Conservation (phyloP, 2,113 vertebrate genomes). For the Bostrychus sinensis region DNA sequence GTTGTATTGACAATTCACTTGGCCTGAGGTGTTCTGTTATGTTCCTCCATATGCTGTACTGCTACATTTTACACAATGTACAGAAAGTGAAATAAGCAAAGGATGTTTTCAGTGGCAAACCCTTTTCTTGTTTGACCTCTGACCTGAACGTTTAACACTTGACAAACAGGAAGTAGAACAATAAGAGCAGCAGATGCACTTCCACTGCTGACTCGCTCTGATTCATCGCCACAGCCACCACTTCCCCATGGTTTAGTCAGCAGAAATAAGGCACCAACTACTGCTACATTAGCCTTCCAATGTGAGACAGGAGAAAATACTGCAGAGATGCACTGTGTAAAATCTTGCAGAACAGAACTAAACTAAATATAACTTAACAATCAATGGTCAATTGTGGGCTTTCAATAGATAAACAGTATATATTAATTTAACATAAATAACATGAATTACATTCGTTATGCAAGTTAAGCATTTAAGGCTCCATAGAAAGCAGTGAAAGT, state of each 20-base stretch:
- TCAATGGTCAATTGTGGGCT: too few species aligned
- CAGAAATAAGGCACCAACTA: conserved; percentile 15
- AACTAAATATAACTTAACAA: too few species aligned
- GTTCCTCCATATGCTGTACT: too few species aligned
- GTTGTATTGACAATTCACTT: too few species aligned
- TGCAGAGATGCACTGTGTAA: neutral
- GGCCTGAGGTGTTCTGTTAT: too few species aligned
- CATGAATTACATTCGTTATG: too few species aligned
- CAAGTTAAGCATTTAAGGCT: too few species aligned
- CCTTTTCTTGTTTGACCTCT: conserved; percentile 15
- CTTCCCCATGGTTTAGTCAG: conserved; percentile 46
- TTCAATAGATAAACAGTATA: too few species aligned
- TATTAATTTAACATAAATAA: too few species aligned
- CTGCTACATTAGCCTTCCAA: neutral
- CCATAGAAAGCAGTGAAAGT: neutral
- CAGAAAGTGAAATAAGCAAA: neutral
- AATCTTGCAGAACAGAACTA: too few species aligned
- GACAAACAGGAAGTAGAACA: conserved; percentile 76
- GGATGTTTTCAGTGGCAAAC: conserved; percentile 14
- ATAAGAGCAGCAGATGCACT: conserved; percentile 48
- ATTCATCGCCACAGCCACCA: neutral
- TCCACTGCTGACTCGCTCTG: conserved; percentile 43
- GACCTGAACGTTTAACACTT: conserved; percentile 38
- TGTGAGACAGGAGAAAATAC: neutral
- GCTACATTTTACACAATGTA: neutral